Evolutionary conservation across 2,113 vertebrate species (phyloP).

Genomic region (Menidia beryllina): DNA sequence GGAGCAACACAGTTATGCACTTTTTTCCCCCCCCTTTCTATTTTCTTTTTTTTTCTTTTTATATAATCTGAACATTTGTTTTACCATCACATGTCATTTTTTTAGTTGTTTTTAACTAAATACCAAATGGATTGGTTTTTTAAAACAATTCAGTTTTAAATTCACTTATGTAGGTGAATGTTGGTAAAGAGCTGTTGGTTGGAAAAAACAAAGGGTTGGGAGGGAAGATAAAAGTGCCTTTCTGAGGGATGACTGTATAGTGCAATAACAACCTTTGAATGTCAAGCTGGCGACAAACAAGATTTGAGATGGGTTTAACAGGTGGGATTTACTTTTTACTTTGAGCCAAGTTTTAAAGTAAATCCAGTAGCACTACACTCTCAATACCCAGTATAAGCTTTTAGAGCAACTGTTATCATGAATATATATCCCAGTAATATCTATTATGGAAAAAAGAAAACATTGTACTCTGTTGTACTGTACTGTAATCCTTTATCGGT

Average conservation of each 20-base stretch:
- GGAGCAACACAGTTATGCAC: constrained; percentile 76
- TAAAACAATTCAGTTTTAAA: constrained; percentile 64
- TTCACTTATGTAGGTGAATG: constrained; percentile 43
- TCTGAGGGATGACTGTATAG: constrained; percentile 77
- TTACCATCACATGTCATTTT: constrained; percentile 59
- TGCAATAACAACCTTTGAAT: constrained; percentile 85
- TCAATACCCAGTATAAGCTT: constrained; percentile 83
- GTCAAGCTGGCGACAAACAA: constrained; percentile 74
- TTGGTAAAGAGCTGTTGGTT: constrained; percentile 46
- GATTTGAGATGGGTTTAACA: constrained; percentile 62
- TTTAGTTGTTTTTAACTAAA: constrained; percentile 74
- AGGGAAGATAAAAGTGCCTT: constrained; percentile 82
- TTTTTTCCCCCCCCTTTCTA: constrained; percentile 37
- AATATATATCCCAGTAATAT: constrained; percentile 75
- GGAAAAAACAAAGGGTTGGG: constrained; percentile 40
- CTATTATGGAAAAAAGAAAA: constrained; percentile 60
- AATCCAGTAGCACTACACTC: constrained; percentile 78
- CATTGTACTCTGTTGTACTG: constrained; percentile 75
- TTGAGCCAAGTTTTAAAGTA: constrained; percentile 61
- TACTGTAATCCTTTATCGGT: constrained; percentile 77
- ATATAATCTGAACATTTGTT: no score
- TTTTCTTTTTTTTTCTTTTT: neutral
- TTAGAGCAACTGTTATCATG: constrained; percentile 76
- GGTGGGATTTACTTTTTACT: constrained; percentile 68
- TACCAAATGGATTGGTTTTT: constrained; percentile 73